Evolutionary conservation across 2,113 vertebrate genomes (phyloP).

Genomic region (Bucco capensis): DNA sequence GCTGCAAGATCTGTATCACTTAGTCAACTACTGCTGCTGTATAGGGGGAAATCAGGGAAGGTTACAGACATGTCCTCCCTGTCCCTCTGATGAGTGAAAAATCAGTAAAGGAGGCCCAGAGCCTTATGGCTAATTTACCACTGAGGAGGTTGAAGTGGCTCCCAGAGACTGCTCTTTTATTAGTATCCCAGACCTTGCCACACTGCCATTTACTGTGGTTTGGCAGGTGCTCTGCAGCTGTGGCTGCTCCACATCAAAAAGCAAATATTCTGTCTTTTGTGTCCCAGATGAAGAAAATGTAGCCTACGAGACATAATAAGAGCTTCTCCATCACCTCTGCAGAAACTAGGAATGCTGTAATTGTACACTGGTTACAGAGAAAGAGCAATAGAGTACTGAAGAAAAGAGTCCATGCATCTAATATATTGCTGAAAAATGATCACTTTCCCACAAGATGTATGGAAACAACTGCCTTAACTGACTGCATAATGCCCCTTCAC

Average conservation of each 20-base stretch:
- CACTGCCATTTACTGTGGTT: background rate
- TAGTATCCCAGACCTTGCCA: background rate
- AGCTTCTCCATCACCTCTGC: background rate
- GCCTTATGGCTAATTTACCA: background rate
- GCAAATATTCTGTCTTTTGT: constrained; percentile 18
- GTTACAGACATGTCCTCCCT: background rate
- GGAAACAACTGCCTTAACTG: constrained; percentile 54
- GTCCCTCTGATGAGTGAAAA: background rate
- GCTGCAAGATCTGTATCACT: background rate
- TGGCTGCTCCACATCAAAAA: constrained; percentile 12
- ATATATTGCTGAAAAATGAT: constrained; percentile 50
- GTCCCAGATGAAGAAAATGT: constrained; percentile 27
- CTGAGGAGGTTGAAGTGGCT: background rate
- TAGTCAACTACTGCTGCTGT: background rate
- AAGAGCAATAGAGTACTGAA: background rate
- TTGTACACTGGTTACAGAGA: background rate
- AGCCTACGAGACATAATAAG: background rate
- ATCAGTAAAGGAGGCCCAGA: background rate
- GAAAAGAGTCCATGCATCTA: background rate
- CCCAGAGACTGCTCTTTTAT: background rate
- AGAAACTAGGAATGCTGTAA: background rate
- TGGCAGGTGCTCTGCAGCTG: constrained; percentile 47
- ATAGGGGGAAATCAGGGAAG: accelerated
- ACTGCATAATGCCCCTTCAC: constrained; percentile 49
- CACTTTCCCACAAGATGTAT: constrained; percentile 32